These are phyloP conservation scores for Meda fulgida DNA, from an alignment of 2,797 vertebrate species.

Conservation along the genomic window DNA sequence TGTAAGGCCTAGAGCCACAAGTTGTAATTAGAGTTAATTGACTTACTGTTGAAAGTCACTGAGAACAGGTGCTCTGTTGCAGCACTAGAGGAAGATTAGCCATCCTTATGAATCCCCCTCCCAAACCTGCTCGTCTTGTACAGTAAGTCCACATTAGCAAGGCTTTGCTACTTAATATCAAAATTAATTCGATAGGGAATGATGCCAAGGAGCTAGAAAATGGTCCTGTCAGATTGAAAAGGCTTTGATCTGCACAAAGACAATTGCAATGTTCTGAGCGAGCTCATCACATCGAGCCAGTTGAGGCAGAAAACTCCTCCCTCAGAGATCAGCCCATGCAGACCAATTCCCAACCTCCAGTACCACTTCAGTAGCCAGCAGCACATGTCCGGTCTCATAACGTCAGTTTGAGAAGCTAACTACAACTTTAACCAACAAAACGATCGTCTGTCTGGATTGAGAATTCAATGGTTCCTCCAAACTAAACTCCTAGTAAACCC, in stretches of 20 bases:
- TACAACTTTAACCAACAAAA: constrained; percentile 33
- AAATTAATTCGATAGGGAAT: constrained; percentile 56
- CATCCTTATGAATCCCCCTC: constrained; percentile 25
- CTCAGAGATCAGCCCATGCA: constrained; percentile 11
- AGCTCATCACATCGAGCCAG: constrained; percentile 46
- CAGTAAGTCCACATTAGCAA: constrained; percentile 41
- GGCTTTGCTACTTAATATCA: constrained; percentile 57
- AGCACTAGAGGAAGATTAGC: constrained; percentile 20
- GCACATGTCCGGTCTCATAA: constrained; percentile 15
- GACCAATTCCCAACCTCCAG: constrained; percentile 21
- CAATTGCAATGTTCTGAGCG: constrained; percentile 32
- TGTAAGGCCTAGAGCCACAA: constrained; percentile 14
- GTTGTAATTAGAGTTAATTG: constrained; percentile 59
- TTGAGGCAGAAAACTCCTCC: constrained; percentile 41
- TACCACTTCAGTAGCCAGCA: constrained; percentile 12
- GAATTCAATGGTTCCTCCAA: constrained; percentile 38
- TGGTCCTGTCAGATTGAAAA: constrained; percentile 19
- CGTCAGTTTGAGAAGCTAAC: constrained; percentile 25
- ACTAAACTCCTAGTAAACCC: constrained; percentile 18
- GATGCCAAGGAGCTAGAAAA: constrained; percentile 45
- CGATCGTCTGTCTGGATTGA: constrained; percentile 24
- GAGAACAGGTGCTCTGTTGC: constrained; percentile 26
- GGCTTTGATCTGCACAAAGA: constrained; percentile 57
- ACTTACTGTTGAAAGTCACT: constrained; percentile 48
- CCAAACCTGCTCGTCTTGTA: constrained; percentile 33